Conservation (phyloP, 2,113 vertebrate species). For the Chroicocephalus ridibundus region DNA sequence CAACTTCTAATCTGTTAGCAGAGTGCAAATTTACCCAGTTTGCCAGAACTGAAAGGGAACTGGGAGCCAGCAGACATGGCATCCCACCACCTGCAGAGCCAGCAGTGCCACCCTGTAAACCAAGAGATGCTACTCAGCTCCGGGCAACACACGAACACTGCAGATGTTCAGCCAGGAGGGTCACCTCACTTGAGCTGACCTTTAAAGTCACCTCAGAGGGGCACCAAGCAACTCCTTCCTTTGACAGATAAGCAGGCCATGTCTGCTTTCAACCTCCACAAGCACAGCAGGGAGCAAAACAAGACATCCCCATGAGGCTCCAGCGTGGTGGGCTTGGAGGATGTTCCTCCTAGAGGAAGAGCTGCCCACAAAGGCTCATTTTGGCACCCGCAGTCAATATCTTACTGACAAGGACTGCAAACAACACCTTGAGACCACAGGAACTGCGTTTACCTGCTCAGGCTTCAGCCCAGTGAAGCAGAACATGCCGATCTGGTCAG, state of each 20-base stretch:
- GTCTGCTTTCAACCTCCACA: not conserved
- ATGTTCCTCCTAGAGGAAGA: not conserved
- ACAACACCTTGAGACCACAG: not conserved
- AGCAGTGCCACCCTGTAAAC: not conserved
- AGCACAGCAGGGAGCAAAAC: not conserved
- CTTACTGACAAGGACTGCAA: not conserved
- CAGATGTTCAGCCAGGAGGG: not conserved
- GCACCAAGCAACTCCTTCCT: not conserved
- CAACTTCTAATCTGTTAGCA: not conserved
- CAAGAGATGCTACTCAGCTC: not conserved
- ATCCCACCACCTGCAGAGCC: not conserved
- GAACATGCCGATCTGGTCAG: slow-evolving; percentile 98
- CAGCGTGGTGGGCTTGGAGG: not conserved
- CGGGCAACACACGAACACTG: not conserved
- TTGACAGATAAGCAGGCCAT: not conserved
- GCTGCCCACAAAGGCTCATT: not conserved
- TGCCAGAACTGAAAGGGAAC: not conserved
- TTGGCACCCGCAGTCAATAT: not conserved
- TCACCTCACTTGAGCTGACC: not conserved
- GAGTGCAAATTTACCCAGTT: not conserved
- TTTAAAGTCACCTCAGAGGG: not conserved
- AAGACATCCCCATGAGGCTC: not conserved
- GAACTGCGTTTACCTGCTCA: slow-evolving; percentile 80
- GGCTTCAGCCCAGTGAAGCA: slow-evolving; percentile 97
- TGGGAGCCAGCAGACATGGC: not conserved